These are phyloP conservation scores for Gulo gulo DNA, from an alignment of 2,113 vertebrate species.

Conservation along the genomic window DNA sequence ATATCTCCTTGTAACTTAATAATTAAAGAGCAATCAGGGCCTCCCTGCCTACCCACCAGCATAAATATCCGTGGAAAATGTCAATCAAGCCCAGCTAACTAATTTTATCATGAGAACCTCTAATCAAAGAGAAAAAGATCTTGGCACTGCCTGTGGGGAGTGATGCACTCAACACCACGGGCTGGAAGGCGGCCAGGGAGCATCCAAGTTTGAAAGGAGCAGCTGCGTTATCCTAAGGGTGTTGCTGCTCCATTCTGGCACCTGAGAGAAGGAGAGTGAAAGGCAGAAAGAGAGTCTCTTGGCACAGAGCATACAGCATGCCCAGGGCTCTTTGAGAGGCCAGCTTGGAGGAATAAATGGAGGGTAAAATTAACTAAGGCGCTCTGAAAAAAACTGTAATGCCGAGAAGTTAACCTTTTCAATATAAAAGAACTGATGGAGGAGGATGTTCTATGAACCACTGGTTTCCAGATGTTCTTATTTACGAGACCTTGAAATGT, in stretches of 20 bases:
- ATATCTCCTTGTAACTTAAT: constrained; percentile 31
- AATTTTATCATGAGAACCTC: constrained; percentile 38
- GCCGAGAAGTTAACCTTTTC: not conserved
- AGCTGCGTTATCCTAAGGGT: not conserved
- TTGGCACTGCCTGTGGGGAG: not conserved
- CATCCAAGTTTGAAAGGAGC: not conserved
- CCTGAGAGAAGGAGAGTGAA: constrained; percentile 15
- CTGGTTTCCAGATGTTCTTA: not conserved
- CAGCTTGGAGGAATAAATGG: not conserved
- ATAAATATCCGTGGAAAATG: constrained; percentile 36
- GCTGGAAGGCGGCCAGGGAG: not conserved
- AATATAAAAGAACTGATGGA: not conserved
- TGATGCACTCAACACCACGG: not conserved
- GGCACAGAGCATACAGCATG: not conserved
- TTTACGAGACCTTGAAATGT: not conserved
- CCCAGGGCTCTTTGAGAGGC: not conserved
- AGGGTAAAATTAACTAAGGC: not conserved
- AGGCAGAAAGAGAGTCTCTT: not conserved
- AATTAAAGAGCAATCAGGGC: constrained; percentile 42
- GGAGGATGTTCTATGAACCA: not conserved
- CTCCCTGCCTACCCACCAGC: not conserved
- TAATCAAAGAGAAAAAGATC: constrained; percentile 1
- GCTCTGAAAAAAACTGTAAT: not conserved
- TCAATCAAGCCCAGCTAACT: constrained; percentile 1
- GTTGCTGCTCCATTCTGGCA: not conserved